Conservation (phyloP, 2,113 vertebrate genomes). For the Phalacrocorax pelagicus region DNA sequence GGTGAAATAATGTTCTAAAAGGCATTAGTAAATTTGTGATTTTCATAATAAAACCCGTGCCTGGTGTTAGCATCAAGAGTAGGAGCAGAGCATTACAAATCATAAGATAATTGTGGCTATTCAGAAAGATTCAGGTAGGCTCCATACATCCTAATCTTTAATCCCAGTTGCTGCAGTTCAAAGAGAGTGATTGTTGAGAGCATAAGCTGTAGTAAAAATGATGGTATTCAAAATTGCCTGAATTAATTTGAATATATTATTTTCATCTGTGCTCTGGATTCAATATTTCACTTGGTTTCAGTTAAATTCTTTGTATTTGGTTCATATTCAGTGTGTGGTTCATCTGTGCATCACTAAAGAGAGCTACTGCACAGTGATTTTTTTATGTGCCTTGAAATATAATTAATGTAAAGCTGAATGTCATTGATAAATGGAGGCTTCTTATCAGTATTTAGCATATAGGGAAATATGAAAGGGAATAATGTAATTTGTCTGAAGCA, state of each 20-base stretch:
- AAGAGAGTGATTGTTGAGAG: background rate
- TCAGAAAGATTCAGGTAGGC: conserved; percentile 5
- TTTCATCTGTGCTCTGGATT: background rate
- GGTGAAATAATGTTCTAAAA: conserved; percentile 26
- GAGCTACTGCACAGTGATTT: background rate
- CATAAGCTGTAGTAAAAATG: conserved; percentile 25
- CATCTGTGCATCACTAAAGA: conserved; percentile 31
- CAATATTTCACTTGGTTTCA: conserved; percentile 4
- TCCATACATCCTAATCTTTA: conserved; percentile 31
- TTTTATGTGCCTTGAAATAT: conserved; percentile 17
- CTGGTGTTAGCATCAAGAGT: background rate
- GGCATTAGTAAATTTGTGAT: background rate
- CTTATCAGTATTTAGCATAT: conserved; percentile 60
- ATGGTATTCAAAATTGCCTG: background rate
- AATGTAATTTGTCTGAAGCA: conserved; percentile 55
- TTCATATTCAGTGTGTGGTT: background rate
- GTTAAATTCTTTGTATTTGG: background rate
- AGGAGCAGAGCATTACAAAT: conserved; percentile 33
- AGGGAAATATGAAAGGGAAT: conserved; percentile 51
- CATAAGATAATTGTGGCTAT: background rate
- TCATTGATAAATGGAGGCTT: conserved; percentile 63
- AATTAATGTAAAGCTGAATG: conserved; percentile 56
- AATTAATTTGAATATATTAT: conserved; percentile 51
- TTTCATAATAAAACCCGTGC: background rate
- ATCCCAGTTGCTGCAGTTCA: conserved; percentile 26